Evolutionary conservation across 2,797 vertebrate species (phyloP), one percentile per base, ranked within the genome.

Genomic region (Enteromius viviparus): DNA sequence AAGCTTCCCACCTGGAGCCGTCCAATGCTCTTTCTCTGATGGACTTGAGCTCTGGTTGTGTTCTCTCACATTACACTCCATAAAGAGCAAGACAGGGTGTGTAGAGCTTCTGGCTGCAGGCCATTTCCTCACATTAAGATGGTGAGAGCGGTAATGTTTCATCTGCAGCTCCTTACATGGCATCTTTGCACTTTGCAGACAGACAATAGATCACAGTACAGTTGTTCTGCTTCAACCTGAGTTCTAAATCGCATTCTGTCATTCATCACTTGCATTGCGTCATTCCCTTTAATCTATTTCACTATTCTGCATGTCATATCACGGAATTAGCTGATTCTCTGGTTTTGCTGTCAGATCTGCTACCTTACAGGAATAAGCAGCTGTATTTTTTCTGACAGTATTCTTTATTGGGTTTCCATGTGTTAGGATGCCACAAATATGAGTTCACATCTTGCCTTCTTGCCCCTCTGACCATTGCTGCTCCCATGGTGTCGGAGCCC

Each of bases 51-150:
- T 76, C 42, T 76, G 21, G 53, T 72, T 79, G 53, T 49, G 70
- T 78, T 84, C 78, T 81, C 85, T 86, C 85, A 74, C 74, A 60
- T 84, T 84, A 84, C 74, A 66, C 47, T n/a, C 78, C 47, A 74
- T 84, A 84, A 84, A 77, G 78, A 84, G 82, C 32, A 55, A 80
- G 17, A 58, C 51, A 40, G 74, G 58, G 78, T 55, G 77, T 84
- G 82, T 70, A 53, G 42, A 64, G 23, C 42, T 42, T 17, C 65
- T 86, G 85, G 82, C 78, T 75, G 66, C 47, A 53, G 37, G 82
- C 74, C 68, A 84, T 74, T 69, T 84, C 82, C 80, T 83, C 76
- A 71, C 82, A 81, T 76, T 81, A 78, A 81, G 74, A 76, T 78
- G 78, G 26, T 64, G 81, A 84, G 34, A 76, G 82, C 72, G 78